A percentile compares a stretch with the other conserved stretches of the same genome.
phyloP scores from a whole-genome alignment of 2,888 invertebrate genomes.

The Thalpophila matura region DNA sequence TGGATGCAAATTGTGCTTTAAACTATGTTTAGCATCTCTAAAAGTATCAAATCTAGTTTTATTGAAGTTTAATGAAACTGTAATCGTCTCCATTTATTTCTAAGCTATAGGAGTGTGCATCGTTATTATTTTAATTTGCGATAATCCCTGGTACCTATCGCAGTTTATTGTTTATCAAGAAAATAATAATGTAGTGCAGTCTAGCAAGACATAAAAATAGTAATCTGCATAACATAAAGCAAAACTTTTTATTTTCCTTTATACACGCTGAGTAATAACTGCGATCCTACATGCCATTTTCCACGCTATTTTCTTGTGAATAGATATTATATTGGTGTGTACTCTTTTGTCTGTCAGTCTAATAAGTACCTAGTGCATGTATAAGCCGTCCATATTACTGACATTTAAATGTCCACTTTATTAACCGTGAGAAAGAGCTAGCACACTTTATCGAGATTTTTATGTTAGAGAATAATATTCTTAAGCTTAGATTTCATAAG shows the following conservation, averaged over 20 bases:
- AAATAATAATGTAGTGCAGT: constrained; percentile 25
- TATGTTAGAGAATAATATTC: not conserved
- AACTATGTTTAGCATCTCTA: not conserved
- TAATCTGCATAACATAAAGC: constrained; percentile 44
- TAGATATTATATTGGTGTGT: constrained; percentile 27
- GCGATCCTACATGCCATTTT: constrained; percentile 14
- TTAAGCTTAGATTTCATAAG: too few relatives aligned
- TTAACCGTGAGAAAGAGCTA: constrained; percentile 51
- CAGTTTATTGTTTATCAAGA: constrained; percentile 38
- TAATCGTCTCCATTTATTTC: not conserved
- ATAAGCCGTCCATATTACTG: constrained; percentile 23
- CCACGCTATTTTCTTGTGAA: not conserved
- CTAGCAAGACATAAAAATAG: constrained; percentile 51
- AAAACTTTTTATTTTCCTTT: constrained; percentile 43
- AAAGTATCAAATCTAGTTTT: constrained; percentile 16
- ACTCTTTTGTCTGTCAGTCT: not conserved
- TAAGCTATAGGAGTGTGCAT: not conserved
- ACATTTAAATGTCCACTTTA: constrained; percentile 40
- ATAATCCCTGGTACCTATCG: not conserved
- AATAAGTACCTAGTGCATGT: constrained; percentile 22
- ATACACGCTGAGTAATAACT: constrained; percentile 17
- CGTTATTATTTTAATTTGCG: constrained; percentile 25
- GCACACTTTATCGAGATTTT: constrained; percentile 16
- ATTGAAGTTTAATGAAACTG: constrained; percentile 10
- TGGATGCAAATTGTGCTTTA: too few relatives aligned